Evolutionary conservation across 2,113 vertebrate genomes (phyloP).

Genomic region (Amphiprion percula): DNA sequence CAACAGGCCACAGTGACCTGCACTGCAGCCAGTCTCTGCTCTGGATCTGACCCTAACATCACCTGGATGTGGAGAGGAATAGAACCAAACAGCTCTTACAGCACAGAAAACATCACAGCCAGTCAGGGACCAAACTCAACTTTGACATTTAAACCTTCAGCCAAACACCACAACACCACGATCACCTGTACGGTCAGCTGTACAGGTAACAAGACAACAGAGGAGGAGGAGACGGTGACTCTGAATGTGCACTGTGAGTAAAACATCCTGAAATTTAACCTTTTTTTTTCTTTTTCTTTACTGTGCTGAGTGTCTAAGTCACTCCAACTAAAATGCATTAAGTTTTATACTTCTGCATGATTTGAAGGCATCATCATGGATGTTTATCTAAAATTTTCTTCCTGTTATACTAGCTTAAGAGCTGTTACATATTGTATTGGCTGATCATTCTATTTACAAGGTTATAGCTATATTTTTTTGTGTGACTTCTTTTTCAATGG

Average conservation of each 20-base stretch:
- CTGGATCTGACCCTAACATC: constrained; percentile 43
- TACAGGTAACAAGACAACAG: background rate
- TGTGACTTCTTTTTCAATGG: too few species aligned
- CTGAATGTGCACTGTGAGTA: constrained; percentile 52
- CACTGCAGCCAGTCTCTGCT: constrained; percentile 59
- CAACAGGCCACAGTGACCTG: constrained; percentile 57
- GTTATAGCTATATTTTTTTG: too few species aligned
- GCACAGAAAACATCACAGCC: background rate
- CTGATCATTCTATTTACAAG: too few species aligned
- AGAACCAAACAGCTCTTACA: background rate
- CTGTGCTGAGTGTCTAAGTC: too few species aligned
- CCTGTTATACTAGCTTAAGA: too few species aligned
- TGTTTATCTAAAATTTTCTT: too few species aligned
- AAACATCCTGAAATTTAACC: too few species aligned
- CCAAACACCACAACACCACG: background rate
- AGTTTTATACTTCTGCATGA: too few species aligned
- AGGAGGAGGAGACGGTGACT: background rate
- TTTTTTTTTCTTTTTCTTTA: too few species aligned
- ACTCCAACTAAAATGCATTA: too few species aligned
- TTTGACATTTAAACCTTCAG: constrained; percentile 12
- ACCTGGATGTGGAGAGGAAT: constrained; percentile 54
- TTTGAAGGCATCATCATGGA: too few species aligned
- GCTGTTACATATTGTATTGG: too few species aligned
- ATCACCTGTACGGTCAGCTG: constrained; percentile 27
- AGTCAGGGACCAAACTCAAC: background rate